These are phyloP conservation scores for Eriocheir sinensis DNA, from an alignment of 1,140 invertebrate genomes.

Conservation along the genomic window DNA sequence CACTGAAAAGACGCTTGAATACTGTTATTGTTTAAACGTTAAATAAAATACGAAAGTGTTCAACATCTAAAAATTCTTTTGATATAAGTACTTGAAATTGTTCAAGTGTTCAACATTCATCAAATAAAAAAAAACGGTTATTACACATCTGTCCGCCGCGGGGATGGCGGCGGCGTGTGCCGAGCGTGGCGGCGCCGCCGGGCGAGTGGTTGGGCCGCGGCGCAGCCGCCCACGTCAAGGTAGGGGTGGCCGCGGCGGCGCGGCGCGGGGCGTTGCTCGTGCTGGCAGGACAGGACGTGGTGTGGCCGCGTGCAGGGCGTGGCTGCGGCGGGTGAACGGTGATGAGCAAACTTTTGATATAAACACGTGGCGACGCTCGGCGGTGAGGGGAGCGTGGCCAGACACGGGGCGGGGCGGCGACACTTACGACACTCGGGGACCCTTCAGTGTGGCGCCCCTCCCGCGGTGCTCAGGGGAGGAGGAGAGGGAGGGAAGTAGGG, in stretches of 20 bases:
- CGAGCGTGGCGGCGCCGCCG: background rate
- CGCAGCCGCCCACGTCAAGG: background rate
- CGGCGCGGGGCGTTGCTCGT: background rate
- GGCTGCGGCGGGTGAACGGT: background rate
- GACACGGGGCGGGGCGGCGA: background rate
- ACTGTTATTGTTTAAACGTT: background rate
- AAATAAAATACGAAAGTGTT: slow-evolving; percentile 2
- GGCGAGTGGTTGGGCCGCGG: background rate
- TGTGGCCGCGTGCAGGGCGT: background rate
- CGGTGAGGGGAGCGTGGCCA: background rate
- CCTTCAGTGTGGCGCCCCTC: background rate
- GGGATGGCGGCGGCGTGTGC: background rate
- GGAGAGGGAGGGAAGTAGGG: background rate
- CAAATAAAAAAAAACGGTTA: background rate
- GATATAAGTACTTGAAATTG: slow-evolving; percentile 24
- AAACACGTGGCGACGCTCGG: background rate
- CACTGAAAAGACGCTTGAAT: slow-evolving; percentile 25
- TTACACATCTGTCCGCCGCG: background rate
- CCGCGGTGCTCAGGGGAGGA: background rate
- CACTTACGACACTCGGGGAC: background rate
- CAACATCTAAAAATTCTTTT: slow-evolving; percentile 26
- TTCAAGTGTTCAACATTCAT: background rate
- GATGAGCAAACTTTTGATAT: slow-evolving; percentile 26
- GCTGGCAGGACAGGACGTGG: background rate
- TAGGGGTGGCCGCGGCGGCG: background rate